Evolutionary conservation across 2,113 vertebrate species (phyloP), one percentile per base, ranked within the genome.

Genomic region (Tyto alba): DNA sequence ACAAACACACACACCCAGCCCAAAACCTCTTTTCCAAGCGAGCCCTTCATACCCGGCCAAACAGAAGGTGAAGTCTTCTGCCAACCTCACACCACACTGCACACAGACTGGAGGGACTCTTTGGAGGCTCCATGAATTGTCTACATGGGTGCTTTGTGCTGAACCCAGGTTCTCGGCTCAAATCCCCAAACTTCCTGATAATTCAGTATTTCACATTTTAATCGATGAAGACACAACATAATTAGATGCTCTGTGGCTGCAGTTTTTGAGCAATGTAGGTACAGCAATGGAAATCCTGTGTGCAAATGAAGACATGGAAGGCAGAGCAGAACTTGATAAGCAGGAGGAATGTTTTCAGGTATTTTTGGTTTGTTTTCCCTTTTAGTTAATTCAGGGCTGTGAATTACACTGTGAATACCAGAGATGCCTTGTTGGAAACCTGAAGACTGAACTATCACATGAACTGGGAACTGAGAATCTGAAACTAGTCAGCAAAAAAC

Each of bases 121-220:
- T 40, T 11, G 27, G 41, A 74, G 38, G n/a, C 47, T 90, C 47
- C 41, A 23, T 11, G 21, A 59, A 67, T 38, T 63, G 20, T 27
- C 67, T 80, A 80, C 45, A n/a, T 0, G 0, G 0, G 52, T 57
- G 27, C 36, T 62, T 73, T 26, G 22, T 57, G 55, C 64, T 56
- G 12, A 73, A 52, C 16, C 2, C 8, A 79, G 52, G 38, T 16
- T 41, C 16, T 90, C 10, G 8, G 60, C 29, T 90, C 19, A 38
- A 41, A 23, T 53, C 16, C 43, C 36, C 50, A 87, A 52, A 66
- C 26, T 29, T 43, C 38, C 7, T 22, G 34, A 20, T 43, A 74
- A 64, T 11, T 55, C 27, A 38, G 18, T 52, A 68, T 83, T 69
- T 76, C 43, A 45, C 40, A 77, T 86, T 68, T 83, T 55, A 57